Conservation (phyloP, 2,113 vertebrate genomes). For the Odobenus rosmarus region DNA sequence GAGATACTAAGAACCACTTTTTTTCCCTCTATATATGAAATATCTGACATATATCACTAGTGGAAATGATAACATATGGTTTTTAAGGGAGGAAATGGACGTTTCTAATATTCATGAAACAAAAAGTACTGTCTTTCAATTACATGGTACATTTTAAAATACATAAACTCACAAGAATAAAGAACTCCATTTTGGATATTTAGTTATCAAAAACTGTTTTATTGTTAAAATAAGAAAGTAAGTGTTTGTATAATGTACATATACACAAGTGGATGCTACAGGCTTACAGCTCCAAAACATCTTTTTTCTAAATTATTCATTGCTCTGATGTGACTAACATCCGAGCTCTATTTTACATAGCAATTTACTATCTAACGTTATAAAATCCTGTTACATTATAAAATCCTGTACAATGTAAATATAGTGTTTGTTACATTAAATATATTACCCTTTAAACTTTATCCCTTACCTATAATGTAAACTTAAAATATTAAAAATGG, state of each 20-base stretch:
- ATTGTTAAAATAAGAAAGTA: slow-evolving; percentile 47
- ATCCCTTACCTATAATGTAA: background rate
- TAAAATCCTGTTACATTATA: slow-evolving; percentile 15
- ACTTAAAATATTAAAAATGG: slow-evolving; percentile 26
- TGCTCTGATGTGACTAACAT: slow-evolving; percentile 22
- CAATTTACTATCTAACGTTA: slow-evolving; percentile 33
- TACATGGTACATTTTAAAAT: slow-evolving; percentile 19
- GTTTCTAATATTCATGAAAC: slow-evolving; percentile 22
- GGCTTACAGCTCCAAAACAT: background rate
- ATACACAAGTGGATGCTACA: slow-evolving; percentile 4
- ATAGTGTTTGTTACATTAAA: slow-evolving; percentile 37
- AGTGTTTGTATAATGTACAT: background rate
- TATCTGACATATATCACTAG: background rate
- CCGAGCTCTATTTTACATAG: background rate
- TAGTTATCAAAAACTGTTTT: slow-evolving; percentile 50
- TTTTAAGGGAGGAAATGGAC: slow-evolving; percentile 40
- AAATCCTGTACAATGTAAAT: slow-evolving; percentile 41
- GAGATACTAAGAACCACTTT: slow-evolving; percentile 5
- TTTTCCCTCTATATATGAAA: background rate
- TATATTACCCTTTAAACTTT: background rate
- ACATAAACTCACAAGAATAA: slow-evolving; percentile 29
- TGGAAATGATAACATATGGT: background rate
- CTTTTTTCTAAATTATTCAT: slow-evolving; percentile 18
- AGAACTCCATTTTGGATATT: background rate
- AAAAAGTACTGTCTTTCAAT: background rate